phyloP scores from a whole-genome alignment of 1,140 invertebrate species.

The Aporrectodea caliginosa region DNA sequence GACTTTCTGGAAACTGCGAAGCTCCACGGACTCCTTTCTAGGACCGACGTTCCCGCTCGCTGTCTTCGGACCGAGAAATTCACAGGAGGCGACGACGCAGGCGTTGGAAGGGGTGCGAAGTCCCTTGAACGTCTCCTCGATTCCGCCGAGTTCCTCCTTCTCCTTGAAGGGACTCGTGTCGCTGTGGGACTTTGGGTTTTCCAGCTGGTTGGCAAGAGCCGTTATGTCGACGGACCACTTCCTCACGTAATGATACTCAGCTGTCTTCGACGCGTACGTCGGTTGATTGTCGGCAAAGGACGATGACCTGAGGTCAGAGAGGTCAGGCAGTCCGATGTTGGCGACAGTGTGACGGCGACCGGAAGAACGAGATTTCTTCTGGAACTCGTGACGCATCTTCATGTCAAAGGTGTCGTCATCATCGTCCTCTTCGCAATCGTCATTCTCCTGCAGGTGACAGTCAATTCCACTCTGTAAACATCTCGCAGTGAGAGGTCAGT shows the following conservation, averaged over 20 bases:
- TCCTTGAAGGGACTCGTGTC: slow-evolving; percentile 37
- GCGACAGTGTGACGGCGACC: slow-evolving; percentile 32
- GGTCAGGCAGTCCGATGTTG: slow-evolving; percentile 26
- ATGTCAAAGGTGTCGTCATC: not conserved
- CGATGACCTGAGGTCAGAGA: not conserved
- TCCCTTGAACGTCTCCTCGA: not conserved
- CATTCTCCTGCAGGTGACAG: too few relatives aligned
- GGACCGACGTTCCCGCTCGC: not conserved
- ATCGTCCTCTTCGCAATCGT: not conserved
- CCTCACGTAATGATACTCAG: slow-evolving; percentile 49
- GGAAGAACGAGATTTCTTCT: not conserved
- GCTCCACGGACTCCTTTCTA: too few relatives aligned
- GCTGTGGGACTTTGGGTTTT: slow-evolving; percentile 49
- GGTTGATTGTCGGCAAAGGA: not conserved
- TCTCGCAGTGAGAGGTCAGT: too few relatives aligned
- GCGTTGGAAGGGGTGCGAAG: not conserved
- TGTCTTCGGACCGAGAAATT: not conserved
- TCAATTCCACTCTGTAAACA: too few relatives aligned
- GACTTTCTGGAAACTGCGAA: too few relatives aligned
- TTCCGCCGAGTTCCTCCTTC: not conserved
- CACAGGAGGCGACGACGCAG: not conserved
- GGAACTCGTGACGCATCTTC: not conserved
- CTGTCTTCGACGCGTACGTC: not conserved
- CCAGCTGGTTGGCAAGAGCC: slow-evolving; percentile 50
- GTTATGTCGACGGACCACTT: slow-evolving; percentile 54